Evolutionary conservation across 2,888 invertebrate genomes (phyloP).

Genomic region (Hypolimnas misippus): DNA sequence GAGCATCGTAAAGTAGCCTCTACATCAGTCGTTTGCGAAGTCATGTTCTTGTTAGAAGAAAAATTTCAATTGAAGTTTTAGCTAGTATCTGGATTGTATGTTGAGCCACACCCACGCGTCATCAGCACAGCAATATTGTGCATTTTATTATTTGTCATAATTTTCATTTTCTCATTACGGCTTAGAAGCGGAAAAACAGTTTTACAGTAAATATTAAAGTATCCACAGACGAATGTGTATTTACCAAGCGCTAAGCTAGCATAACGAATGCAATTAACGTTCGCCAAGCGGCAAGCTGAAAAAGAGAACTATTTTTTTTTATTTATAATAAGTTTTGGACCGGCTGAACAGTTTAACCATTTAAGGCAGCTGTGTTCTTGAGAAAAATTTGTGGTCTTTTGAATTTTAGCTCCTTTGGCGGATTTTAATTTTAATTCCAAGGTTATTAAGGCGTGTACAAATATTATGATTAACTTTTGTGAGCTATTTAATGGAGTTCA

Average conservation of each 20-base stretch:
- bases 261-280: constrained; percentile 40
- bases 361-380: constrained; percentile 24
- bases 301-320: constrained; percentile 26
- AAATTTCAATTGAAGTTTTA: background rate
- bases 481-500: background rate
- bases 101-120: background rate
- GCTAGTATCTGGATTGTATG: too few species aligned
- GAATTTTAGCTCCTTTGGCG: constrained; percentile 4
- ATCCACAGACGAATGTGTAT: constrained; percentile 32
- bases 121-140: background rate
- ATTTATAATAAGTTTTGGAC: constrained; percentile 22
- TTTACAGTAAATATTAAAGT: constrained; percentile 34
- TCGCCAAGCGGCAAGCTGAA: constrained; percentile 28
- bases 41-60: too few species aligned
- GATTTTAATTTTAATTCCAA: constrained; percentile 1
- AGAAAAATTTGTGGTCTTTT: constrained; percentile 19
- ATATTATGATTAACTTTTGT: background rate
- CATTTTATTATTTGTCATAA: background rate
- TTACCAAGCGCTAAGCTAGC: constrained; percentile 37
- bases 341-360: constrained; percentile 24
- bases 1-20: too few species aligned
- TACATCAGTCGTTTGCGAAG: too few species aligned
- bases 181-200: constrained; percentile 3
- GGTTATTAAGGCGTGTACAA: background rate
- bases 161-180: background rate